phyloP scores from a whole-genome alignment of 2,888 invertebrate species.

The Trissoscelio sp. region DNA sequence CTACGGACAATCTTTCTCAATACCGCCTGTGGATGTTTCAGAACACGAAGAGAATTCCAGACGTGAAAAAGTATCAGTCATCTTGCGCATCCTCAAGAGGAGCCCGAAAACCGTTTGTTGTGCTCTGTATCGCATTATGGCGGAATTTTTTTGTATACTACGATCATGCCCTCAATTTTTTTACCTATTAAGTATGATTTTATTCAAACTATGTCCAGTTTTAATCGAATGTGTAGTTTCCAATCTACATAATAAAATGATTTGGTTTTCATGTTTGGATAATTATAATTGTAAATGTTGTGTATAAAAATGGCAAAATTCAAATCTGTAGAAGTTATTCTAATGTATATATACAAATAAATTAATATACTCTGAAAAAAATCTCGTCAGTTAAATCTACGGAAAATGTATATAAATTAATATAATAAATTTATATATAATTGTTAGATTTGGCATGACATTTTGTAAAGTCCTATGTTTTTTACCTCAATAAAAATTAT shows the following conservation, averaged over 20 bases:
- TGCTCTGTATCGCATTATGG: constrained; percentile 41
- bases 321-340: no score
- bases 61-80: constrained; percentile 57
- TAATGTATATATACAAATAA: no score
- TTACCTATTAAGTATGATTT: constrained; percentile 14
- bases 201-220: neutral
- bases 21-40: constrained; percentile 56
- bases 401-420: no score
- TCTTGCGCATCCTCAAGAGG: constrained; percentile 44
- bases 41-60: constrained; percentile 52
- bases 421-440: no score
- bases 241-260: constrained; percentile 4
- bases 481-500: no score
- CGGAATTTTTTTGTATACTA: constrained; percentile 34
- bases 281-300: no score
- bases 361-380: no score
- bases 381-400: no score
- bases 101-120: constrained; percentile 47
- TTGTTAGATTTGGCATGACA: no score
- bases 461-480: no score
- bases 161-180: constrained; percentile 36
- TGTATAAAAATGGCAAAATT: no score
- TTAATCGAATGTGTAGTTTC: neutral
- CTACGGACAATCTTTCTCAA: constrained; percentile 54
- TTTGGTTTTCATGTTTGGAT: no score